Base-by-base conservation (phyloP, 2,888 invertebrate genomes). In the Limnephilus auricula region DNA sequence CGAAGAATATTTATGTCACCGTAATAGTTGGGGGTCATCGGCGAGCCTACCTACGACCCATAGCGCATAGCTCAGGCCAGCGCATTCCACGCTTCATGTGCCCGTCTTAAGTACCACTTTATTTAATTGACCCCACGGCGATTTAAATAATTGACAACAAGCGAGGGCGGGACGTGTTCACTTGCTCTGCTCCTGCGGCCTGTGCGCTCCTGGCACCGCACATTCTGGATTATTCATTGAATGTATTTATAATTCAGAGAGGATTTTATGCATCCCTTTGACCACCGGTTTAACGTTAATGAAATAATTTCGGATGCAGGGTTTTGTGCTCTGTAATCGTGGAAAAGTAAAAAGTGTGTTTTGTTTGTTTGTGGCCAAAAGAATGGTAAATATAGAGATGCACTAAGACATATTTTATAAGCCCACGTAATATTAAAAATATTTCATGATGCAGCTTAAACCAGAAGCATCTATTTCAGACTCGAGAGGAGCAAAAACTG, bases 61-160 rank as follows among this genome's bases (percentile, higher is more conserved):
- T 40, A 40, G 30, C 45, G 65, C 13, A 87, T 85, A 32, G 25
- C 37, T 37, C 31, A 25, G 82, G 15, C 15, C 32, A 79, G 30
- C 79, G 89, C 89, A 78, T 83, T 90, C 65, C 83, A 25, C 37
- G 30, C 89, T 79, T 40, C 37, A 80, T 80, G 80, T 89, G 89
- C 90, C 50, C 90, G 79, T 89, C 91, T 91, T 91, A 83, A 92
- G 84, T 92, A 89, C 84, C 90, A 91, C 85, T 92, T 92, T 91
- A 92, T 92, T 92, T 90, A 92, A 92, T 92, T 92, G 92, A 92
- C 92, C 92, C 91, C 90, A 82, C 83, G 92, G 84, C 89, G 92
- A 92, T 92, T 92, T 92, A 91, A 92, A 92, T 92, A 92, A 92
- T 92, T 92, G 92, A 91, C 92, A 90, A 83, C 79, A 87, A 87